These are phyloP conservation scores for Prorops nasuta DNA, from an alignment of 1,140 invertebrate genomes.

Conservation along the genomic window DNA sequence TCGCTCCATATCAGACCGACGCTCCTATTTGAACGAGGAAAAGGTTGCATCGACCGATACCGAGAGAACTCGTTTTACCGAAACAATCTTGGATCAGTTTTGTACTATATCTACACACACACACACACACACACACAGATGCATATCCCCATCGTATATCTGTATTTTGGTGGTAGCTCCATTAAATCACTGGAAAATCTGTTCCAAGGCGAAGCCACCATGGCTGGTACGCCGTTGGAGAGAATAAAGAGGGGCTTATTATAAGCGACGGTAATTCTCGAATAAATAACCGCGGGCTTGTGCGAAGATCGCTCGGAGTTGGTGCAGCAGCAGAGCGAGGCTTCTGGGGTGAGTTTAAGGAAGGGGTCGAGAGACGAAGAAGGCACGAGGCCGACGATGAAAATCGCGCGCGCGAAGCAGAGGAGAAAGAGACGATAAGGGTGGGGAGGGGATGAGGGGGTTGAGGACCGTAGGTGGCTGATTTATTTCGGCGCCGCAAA, in stretches of 20 bases:
- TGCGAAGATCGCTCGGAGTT: slow-evolving; percentile 30
- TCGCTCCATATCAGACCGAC: too few relatives aligned
- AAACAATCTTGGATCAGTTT: too few relatives aligned
- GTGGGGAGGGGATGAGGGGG: slow-evolving; percentile 11
- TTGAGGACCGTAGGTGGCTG: slow-evolving; percentile 45
- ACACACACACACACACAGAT: too few relatives aligned
- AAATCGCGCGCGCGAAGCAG: slow-evolving; percentile 7
- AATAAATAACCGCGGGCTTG: slow-evolving; percentile 54
- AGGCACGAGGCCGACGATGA: slow-evolving; percentile 3
- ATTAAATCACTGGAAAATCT: slow-evolving; percentile 57
- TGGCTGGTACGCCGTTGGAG: slow-evolving; percentile 35
- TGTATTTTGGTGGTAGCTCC: slow-evolving; percentile 45
- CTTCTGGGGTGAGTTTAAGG: slow-evolving; percentile 34
- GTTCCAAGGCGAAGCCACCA: slow-evolving; percentile 40
- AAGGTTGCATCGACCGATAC: too few relatives aligned
- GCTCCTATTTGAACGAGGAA: too few relatives aligned
- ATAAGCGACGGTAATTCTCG: slow-evolving; percentile 57
- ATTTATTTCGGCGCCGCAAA: slow-evolving; percentile 56
- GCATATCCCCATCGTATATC: too few relatives aligned
- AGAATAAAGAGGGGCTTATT: slow-evolving; percentile 58
- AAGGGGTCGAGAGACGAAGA: slow-evolving; percentile 24
- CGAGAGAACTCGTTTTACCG: too few relatives aligned
- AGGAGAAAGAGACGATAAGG: slow-evolving; percentile 6
- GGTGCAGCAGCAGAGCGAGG: too few relatives aligned
- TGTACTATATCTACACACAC: too few relatives aligned